phyloP scores from a whole-genome alignment of 2,113 vertebrate genomes.

The Callionymus lyra region DNA sequence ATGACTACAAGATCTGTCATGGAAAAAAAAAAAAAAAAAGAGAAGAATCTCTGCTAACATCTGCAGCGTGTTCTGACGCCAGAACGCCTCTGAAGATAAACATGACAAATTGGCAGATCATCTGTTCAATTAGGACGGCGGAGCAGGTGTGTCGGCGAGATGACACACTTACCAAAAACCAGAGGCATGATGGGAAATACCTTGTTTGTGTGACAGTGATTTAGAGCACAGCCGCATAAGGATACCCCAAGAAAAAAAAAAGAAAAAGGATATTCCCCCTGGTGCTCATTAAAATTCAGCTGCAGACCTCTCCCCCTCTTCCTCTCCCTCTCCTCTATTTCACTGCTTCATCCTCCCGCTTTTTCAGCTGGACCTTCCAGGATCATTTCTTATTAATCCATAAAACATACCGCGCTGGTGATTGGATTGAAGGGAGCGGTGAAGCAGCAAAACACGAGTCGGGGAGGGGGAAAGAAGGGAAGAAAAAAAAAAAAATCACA shows the following conservation, averaged over 20 bases:
- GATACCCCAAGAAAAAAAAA: constrained; percentile 55
- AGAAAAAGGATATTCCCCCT: constrained; percentile 68
- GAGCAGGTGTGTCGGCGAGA: constrained; percentile 66
- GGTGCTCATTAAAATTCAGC: constrained; percentile 78
- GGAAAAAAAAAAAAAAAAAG: constrained; percentile 35
- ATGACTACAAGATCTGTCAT: constrained; percentile 84
- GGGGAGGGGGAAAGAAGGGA: constrained; percentile 23
- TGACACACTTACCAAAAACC: constrained; percentile 62
- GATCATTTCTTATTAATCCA: constrained; percentile 83
- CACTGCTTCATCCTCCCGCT: constrained; percentile 52
- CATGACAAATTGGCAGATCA: constrained; percentile 82
- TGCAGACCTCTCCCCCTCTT: constrained; percentile 26
- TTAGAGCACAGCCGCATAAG: constrained; percentile 62
- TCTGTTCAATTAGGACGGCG: constrained; percentile 72
- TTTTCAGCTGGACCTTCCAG: constrained; percentile 54
- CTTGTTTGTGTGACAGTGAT: constrained; percentile 74
- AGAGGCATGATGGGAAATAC: constrained; percentile 72
- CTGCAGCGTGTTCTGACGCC: constrained; percentile 67
- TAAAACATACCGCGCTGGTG: constrained; percentile 67
- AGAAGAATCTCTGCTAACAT: constrained; percentile 68
- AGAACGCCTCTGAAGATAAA: constrained; percentile 73
- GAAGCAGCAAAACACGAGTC: constrained; percentile 71
- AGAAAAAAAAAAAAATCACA: constrained; percentile 60
- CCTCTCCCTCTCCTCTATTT: constrained; percentile 19
- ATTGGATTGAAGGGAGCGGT: constrained; percentile 67